Base-by-base conservation (phyloP, 2,113 vertebrate genomes). In the Psittacara wagleri region DNA sequence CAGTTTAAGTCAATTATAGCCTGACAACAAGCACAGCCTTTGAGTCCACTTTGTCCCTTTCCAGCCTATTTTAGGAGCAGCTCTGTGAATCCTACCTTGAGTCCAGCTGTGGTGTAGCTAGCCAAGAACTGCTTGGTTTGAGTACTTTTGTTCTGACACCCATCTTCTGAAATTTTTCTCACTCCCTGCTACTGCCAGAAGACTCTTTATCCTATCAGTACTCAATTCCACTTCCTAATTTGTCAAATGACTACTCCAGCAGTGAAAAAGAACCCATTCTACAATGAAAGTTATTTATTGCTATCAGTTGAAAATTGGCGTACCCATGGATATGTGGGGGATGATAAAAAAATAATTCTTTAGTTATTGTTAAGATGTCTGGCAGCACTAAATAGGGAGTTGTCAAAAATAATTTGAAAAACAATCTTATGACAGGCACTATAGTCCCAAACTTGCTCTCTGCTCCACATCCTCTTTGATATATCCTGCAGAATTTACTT, bases 281-380 rank as follows among this genome's bases (percentile, higher is more conserved):
- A 44, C 33, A 68, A 48, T 90, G 52, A 55, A 59, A 82, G 85
- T 93, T 79, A 90, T 81, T 92, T 92, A 96, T 72, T 85, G 52
- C 67, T 91, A 68, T 85, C 62, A 52, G 43, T 79, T 52, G 82
- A 94, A 87, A 87, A 96, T 87, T 90, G 94, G 84, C 35, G 66
- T 90, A 87, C 69, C 39, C 87, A 13, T 27, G 57, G 61, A 72
- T 89, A 51, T 29, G 35, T 41, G 46, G 39, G 54, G 44, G 39
- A 72, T 51, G 61, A 91, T 74, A 66, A 72, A 77, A 77, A 91
- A 69, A 66, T 52, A 80, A 66, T 95, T 92, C 20, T 48, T 72
- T 27, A 20, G 48, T 87, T 15, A 3, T 62, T 81, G 69, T 61
- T 84, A 84, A 69, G 67, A 68, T 3, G 43, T 82, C 73, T 95